Evolutionary conservation across 2,113 vertebrate genomes (phyloP).

Genomic region (Larimichthys crocea): DNA sequence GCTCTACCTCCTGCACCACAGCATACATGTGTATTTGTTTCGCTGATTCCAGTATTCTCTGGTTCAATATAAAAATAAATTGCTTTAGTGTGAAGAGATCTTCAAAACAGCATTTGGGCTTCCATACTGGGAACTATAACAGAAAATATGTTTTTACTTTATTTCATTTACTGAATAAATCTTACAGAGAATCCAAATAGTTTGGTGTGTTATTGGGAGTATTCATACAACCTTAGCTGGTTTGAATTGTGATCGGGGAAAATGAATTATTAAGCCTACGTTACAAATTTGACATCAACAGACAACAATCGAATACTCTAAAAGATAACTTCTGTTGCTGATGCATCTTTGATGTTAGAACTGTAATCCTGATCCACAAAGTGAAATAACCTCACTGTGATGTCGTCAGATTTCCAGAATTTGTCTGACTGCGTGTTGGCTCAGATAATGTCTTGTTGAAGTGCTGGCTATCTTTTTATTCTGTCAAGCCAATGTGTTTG

Average conservation of each 20-base stretch:
- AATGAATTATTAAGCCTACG: not conserved
- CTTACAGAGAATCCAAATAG: not conserved
- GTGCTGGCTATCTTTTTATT: conserved; percentile 64
- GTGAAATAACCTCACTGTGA: conserved; percentile 35
- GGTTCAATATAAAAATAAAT: not conserved
- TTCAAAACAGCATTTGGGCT: not conserved
- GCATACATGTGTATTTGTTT: not conserved
- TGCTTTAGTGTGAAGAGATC: not conserved
- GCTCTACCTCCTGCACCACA: too few species aligned
- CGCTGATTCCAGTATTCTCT: not conserved
- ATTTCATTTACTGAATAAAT: not conserved
- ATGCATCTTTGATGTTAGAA: conserved; percentile 45
- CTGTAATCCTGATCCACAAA: conserved; percentile 50
- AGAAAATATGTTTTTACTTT: not conserved
- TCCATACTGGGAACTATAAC: not conserved
- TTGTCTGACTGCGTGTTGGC: conserved; percentile 33
- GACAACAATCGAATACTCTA: conserved; percentile 2
- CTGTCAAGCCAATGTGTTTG: conserved; percentile 64
- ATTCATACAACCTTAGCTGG: not conserved
- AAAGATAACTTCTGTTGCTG: not conserved
- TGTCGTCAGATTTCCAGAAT: conserved; percentile 57
- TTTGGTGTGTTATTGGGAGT: not conserved
- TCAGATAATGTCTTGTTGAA: conserved; percentile 62
- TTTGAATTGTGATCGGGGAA: not conserved
- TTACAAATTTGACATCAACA: conserved; percentile 19